A percentile compares a stretch with the other conserved stretches of the same genome.
Conservation (phyloP, 2,888 invertebrate genomes). For the Crematogaster levior region DNA sequence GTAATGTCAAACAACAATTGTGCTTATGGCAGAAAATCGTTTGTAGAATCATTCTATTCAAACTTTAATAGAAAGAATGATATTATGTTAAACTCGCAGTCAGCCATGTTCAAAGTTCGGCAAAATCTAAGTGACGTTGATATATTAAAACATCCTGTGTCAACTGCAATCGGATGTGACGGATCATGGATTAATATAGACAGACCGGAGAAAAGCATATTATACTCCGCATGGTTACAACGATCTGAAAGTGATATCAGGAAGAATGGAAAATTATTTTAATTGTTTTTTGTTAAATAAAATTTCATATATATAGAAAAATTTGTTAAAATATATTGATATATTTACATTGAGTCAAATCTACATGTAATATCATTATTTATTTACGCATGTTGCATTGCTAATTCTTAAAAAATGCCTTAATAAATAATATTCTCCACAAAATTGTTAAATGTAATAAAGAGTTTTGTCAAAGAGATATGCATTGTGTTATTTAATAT, state of each 20-base stretch:
- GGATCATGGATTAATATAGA: background rate
- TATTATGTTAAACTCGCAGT: background rate
- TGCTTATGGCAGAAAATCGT: background rate
- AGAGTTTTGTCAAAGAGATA: conserved; percentile 15
- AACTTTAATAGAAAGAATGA: conserved; percentile 8
- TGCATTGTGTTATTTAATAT: conserved; percentile 26
- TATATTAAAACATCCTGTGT: background rate
- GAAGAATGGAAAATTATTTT: conserved; percentile 25
- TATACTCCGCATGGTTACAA: conserved; percentile 76
- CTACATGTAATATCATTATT: background rate
- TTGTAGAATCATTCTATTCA: background rate
- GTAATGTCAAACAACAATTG: conserved; percentile 3
- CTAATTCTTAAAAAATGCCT: background rate
- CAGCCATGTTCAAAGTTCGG: background rate
- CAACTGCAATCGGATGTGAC: background rate
- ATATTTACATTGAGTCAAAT: background rate
- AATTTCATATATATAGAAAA: background rate
- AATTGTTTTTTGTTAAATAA: background rate
- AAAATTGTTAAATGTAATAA: conserved; percentile 24
- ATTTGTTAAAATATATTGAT: background rate
- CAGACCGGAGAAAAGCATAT: conserved; percentile 72
- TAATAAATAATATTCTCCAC: background rate
- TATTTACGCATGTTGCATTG: background rate
- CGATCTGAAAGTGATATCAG: conserved; percentile 54
- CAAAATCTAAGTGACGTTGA: background rate